Conservation (phyloP, 2,888 invertebrate species). For the Chaetogeoica ovagalla region DNA sequence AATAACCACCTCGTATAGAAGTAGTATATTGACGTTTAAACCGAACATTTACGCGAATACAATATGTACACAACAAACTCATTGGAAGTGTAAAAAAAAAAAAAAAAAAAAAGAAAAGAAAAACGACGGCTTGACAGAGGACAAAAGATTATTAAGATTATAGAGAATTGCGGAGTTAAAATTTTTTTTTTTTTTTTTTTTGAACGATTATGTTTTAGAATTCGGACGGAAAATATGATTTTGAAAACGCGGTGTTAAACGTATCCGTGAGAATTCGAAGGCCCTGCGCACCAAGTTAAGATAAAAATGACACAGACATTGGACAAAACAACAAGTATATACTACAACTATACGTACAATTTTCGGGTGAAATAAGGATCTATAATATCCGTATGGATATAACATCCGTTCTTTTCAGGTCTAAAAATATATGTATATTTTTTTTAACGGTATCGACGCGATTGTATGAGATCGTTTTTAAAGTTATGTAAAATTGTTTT, state of each 20-base stretch:
- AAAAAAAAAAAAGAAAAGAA: no score
- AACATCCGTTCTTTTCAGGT: constrained; percentile 38
- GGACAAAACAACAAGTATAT: constrained; percentile 48
- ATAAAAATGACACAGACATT: constrained; percentile 48
- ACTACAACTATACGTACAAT: neutral
- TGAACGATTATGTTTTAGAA: constrained; percentile 49
- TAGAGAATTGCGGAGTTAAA: constrained; percentile 24
- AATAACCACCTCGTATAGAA: no score
- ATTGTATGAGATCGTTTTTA: no score
- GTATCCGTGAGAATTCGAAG: constrained; percentile 7
- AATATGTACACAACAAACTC: no score
- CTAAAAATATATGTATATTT: no score
- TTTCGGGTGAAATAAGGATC: constrained; percentile 18
- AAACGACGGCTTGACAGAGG: no score
- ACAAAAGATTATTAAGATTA: neutral
- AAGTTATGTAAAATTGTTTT: no score
- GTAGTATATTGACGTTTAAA: no score
- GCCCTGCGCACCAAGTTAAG: constrained; percentile 14
- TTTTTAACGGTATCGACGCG: no score
- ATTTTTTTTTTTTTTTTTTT: constrained; percentile 22
- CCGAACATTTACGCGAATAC: constrained; percentile 3
- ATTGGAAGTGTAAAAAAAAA: no score
- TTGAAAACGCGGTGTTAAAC: constrained; percentile 36
- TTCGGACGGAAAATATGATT: constrained; percentile 29
- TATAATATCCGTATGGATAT: neutral